Base-by-base conservation (phyloP, 2,113 vertebrate species). In the Uropsilus gracilis region DNA sequence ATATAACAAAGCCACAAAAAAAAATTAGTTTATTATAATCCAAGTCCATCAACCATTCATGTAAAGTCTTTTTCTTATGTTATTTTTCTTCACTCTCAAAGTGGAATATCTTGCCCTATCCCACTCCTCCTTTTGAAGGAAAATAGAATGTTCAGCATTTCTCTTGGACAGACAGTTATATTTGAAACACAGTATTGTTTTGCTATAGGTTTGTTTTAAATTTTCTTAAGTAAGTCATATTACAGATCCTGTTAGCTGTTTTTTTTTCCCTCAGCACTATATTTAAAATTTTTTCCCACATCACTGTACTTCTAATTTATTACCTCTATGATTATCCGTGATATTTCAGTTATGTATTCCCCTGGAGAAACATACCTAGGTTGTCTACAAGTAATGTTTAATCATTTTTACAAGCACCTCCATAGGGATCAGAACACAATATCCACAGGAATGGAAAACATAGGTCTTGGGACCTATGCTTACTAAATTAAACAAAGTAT, bases 201-300 rank as follows among this genome's bases (percentile, higher is more conserved):
- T 72, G 6, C 42, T 72, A 5, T 48, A 24, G 63, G 63, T 91
- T 42, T 53, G 34, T 75, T 80, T 94, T 75, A 63, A 73, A 80
- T 87, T 94, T 92, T 34, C 53, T 32, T 77, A 90, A 68, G 32
- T 73, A 63, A 77, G 77, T 34, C 66, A 57, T 55, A 28, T 55
- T 69, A 83, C 14, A 92, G 55, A 64, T n/a, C 26, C 53, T 69
- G 14, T 82, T 68, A 55, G 20, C 72, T 92, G 55, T 44, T 57
- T 26, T 69, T 81, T 92, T 90, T 57, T 22, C 37, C 69, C 42
- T 39, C 46, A 84, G 37, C 17, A 73, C 26, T 42, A 37, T 44
- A 6, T 89, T 73, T 91, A 68, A 90, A 84, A 85, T 37, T 77
- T 71, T 57, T 81, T 66, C 46, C 18, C 72, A 73, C 5, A 73